Conservation (phyloP, 2,888 invertebrate species). For the Bimastos eiseni region DNA sequence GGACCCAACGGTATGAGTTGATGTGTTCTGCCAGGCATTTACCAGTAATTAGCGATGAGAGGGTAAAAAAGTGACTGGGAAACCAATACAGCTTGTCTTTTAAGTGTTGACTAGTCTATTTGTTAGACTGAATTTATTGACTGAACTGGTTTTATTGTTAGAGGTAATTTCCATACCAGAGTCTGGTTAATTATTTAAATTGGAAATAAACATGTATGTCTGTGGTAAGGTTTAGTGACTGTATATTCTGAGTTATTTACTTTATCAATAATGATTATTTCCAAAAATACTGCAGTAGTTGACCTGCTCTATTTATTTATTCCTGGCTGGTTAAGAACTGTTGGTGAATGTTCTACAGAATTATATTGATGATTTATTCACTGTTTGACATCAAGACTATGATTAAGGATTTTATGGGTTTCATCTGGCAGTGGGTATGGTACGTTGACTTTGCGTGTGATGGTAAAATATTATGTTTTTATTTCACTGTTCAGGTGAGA, state of each 20-base stretch:
- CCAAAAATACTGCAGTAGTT: neutral
- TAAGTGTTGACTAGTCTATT: neutral
- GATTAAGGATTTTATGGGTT: neutral
- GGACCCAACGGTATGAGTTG: neutral
- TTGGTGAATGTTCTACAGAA: neutral
- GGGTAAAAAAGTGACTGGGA: neutral
- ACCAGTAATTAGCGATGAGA: neutral
- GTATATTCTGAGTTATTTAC: neutral
- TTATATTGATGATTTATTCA: neutral
- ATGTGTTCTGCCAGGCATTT: neutral
- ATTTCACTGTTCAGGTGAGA: conserved; percentile 24
- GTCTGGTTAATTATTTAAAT: neutral
- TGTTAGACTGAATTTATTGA: neutral
- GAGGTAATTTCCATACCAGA: neutral
- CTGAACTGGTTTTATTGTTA: neutral
- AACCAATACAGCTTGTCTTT: no score
- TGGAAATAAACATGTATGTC: neutral
- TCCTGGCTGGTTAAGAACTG: neutral
- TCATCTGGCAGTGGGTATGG: neutral
- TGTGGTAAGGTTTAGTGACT: neutral
- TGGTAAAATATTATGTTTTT: neutral
- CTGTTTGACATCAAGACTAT: neutral
- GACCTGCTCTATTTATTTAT: neutral
- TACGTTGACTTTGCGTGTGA: neutral
- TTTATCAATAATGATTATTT: neutral